Conservation (phyloP, 2,888 invertebrate genomes). For the Mythimna impura region DNA sequence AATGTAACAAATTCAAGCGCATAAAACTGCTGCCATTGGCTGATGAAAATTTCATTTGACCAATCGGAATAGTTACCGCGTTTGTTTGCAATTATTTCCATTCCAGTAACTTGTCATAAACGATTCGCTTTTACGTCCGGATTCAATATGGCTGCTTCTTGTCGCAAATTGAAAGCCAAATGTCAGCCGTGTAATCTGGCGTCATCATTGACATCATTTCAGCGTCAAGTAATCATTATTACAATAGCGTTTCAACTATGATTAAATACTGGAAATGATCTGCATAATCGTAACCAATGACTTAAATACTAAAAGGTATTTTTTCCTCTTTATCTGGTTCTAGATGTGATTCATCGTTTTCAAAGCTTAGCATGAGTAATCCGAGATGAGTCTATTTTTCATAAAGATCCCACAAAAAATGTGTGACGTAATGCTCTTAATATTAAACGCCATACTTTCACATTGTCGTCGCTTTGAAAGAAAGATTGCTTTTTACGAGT, state of each 20-base stretch:
- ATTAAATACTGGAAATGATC: constrained; percentile 13
- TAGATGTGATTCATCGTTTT: constrained; percentile 56
- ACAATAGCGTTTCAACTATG: not conserved
- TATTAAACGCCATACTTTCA: constrained; percentile 75
- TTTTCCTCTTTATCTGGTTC: constrained; percentile 5
- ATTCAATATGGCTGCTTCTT: not conserved
- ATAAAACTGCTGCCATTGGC: too few relatives aligned
- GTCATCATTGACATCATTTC: constrained; percentile 20
- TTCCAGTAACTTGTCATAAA: not conserved
- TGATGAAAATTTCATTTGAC: too few relatives aligned
- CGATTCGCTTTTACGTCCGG: not conserved
- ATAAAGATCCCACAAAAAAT: constrained; percentile 66
- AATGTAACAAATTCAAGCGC: too few relatives aligned
- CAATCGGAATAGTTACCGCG: too few relatives aligned
- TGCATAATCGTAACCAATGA: constrained; percentile 5
- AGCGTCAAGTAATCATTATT: constrained; percentile 1
- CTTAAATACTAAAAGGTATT: constrained; percentile 9
- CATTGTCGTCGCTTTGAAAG: constrained; percentile 72
- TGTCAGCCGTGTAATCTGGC: constrained; percentile 1
- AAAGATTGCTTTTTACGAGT: constrained; percentile 76
- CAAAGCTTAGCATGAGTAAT: constrained; percentile 59
- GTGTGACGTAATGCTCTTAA: constrained; percentile 70
- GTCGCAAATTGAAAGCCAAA: constrained; percentile 23
- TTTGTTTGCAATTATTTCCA: too few relatives aligned
- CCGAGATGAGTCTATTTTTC: constrained; percentile 64